Conservation (phyloP, 1,140 invertebrate species). For the Aphaenogaster ashmeadi region DNA sequence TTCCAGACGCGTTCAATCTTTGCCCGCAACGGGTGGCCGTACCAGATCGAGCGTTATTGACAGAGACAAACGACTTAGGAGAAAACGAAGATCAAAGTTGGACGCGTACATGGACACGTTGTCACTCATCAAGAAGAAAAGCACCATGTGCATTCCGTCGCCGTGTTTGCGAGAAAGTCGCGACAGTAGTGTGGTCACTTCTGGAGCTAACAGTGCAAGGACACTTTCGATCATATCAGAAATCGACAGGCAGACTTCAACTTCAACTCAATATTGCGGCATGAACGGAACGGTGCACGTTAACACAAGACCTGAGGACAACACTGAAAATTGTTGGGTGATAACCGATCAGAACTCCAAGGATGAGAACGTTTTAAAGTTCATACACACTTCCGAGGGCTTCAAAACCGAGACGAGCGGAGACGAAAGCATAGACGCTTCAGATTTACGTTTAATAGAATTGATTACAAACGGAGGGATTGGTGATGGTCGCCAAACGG, state of each 20-base stretch:
- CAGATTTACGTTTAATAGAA: not conserved
- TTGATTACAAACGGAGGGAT: not conserved
- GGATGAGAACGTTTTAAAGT: not conserved
- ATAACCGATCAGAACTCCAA: not conserved
- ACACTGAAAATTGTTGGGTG: too few species aligned
- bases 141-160: conserved; percentile 1
- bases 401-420: not conserved
- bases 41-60: conserved; percentile 19
- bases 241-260: conserved; percentile 5
- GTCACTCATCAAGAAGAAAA: conserved; percentile 25
- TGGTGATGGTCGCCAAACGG: not conserved
- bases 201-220: not conserved
- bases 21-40: not conserved
- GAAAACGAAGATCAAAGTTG: conserved; percentile 33
- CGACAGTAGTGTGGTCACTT: not conserved
- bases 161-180: conserved; percentile 35
- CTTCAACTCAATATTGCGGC: not conserved
- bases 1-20: conserved; percentile 4
- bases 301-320: not conserved
- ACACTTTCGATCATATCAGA: conserved; percentile 5
- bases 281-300: not conserved
- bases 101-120: conserved; percentile 4
- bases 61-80: conserved; percentile 44
- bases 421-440: not conserved
- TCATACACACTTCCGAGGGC: not conserved